Base-by-base conservation (phyloP, 2,888 invertebrate genomes). In the Tineola bisselliella region DNA sequence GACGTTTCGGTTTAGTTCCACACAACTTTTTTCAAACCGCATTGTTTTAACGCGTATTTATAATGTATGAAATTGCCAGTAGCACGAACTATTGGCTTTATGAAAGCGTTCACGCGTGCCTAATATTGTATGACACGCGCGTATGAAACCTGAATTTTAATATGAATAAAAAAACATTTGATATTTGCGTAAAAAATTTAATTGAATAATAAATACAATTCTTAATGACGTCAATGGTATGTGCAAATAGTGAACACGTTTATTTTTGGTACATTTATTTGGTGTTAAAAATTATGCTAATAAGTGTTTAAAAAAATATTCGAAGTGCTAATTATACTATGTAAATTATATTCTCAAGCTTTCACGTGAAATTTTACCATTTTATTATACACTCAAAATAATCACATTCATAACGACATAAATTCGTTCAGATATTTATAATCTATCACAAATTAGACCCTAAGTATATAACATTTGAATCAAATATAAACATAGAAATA, bases 241-340 rank as follows among this genome's bases (percentile, higher is more conserved):
- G 67, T 69, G 67, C 66, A 54, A 65, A 66, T 61, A 66, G 64
- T 66, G 68, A 69, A 68, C 66, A 69, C 67, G 63, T 64, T 66
- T 62, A 64, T 65, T 54, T 54, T 54, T 54, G 54, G 52, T 61
- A 61, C 54, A 54, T 61, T 30, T 38, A 17, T 33, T 59, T 59
- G 43, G 19, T 60, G 25, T 44, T 17, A 12, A 60, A 44, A 18
- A 15, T 60, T 19, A 48, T 17, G 17, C 48, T 17, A 48, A 17
- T 17, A 48, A 48, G 48, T 48, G 48, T 15, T 13, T 10, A 44
- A 44, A 44, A 44, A 13, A 13, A 8, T 44, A n/a, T n/a, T 8
- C 48, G 2, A 48, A 13, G 17, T 48, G 48, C 13, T 17, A 48
- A 48, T 17, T 48, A 15, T 10, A 48, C 8, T 17, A 15, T n/a